Base-by-base conservation (phyloP, 2,113 vertebrate genomes). In the Scophthalmus maximus region DNA sequence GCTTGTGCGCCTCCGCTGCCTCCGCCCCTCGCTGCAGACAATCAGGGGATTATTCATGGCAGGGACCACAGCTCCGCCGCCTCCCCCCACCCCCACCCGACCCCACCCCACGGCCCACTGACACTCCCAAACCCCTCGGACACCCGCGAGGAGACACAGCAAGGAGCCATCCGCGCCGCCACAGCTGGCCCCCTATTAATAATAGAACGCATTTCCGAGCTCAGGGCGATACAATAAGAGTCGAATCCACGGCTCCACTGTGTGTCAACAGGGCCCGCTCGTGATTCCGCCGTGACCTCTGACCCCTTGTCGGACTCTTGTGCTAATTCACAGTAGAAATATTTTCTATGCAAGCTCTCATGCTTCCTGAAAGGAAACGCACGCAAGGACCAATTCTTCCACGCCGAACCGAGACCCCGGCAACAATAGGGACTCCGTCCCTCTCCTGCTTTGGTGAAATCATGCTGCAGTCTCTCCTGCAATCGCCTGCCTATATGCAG, bases 171-270 rank as follows among this genome's bases (percentile, higher is more conserved):
- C 60, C 66, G 44, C 50, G 11, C 68, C 63, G 58, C 36, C 65
- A 58, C 83, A 85, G 70, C 68, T 77, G 86, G 78, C n/a, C 83
- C 52, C 17, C 55, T 47, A 88, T 91, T 68, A 92, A 92, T 92
- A 88, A 89, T 89, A 52, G 55, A 87, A 68, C 34, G 77, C 6
- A 15, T 77, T 84, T 83, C 66, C 68, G 23, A 58, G 18, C 57
- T 30, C 27, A 59, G 34, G 49, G 60, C 32, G 62, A 58, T 18
- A 68, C 34, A 83, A 79, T 86, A 70, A 82, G 84, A 84, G 67
- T n/a, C 82, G 58, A 73, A 66, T 82, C 79, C 47, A 32, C 56
- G 3, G 15, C 8, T 68, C 38, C 55, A 5, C 56, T 69, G 44
- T 61, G 62, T 62, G 62, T 76, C 56, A 74, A 73, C 68, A 61